Evolutionary conservation across 2,797 vertebrate species (phyloP).

Genomic region (Ctenopoma kingsleyae): DNA sequence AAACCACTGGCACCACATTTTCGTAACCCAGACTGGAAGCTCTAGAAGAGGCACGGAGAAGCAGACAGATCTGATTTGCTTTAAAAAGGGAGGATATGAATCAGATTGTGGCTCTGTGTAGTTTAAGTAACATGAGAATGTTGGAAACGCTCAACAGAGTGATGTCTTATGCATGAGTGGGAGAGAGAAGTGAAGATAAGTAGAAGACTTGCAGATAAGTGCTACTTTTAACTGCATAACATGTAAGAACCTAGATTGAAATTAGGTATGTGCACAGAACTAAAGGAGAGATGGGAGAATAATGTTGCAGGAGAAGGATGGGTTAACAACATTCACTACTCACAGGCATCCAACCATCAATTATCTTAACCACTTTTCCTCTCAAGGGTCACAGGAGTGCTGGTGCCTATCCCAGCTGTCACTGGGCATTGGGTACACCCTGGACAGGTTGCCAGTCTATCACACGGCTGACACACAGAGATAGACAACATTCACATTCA

Average conservation of each 20-base stretch:
- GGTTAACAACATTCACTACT: neutral
- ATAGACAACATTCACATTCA: no score
- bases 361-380: no score
- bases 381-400: no score
- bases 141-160: conserved; percentile 37
- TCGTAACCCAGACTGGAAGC: conserved; percentile 50
- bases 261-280: conserved; percentile 4
- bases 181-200: conserved; percentile 36
- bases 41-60: conserved; percentile 23
- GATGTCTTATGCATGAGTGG: conserved; percentile 42
- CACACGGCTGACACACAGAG: no score
- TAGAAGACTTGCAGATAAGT: conserved; percentile 31
- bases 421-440: no score
- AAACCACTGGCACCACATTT: conserved; percentile 54
- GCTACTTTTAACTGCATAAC: conserved; percentile 19
- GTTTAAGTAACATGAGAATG: conserved; percentile 68
- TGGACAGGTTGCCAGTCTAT: no score
- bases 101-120: conserved; percentile 64
- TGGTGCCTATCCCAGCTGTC: no score
- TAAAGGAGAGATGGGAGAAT: neutral
- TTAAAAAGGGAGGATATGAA: conserved; percentile 68
- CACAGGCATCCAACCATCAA: neutral
- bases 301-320: neutral
- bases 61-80: conserved; percentile 58
- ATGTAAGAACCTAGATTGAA: conserved; percentile 8